Percentiles rank a stretch among this genome's conserved stretches.
phyloP scores from a whole-genome alignment of 2,888 invertebrate species.

The Drosophila ezoana region DNA sequence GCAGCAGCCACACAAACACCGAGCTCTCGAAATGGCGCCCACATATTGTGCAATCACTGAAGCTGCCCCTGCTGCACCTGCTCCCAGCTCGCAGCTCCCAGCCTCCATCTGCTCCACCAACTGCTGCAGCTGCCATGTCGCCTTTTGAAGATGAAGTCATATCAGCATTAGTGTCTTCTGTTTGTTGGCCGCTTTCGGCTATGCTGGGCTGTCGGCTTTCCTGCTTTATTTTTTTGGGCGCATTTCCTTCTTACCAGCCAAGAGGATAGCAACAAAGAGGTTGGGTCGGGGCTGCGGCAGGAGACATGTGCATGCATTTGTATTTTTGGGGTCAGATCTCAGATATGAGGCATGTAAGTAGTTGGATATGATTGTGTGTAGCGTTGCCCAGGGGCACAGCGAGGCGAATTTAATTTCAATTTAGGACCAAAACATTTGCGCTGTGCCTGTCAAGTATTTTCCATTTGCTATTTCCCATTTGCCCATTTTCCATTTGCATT shows the following conservation, averaged over 20 bases:
- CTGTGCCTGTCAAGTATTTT: conserved; percentile 61
- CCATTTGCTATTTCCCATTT: conserved; percentile 51
- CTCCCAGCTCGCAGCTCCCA: conserved; percentile 23
- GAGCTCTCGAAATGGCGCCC: conserved; percentile 38
- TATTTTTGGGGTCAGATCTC: conserved; percentile 57
- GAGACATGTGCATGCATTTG: conserved; percentile 50
- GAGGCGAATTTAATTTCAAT: conserved; percentile 72
- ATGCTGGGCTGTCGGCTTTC: conserved; percentile 16
- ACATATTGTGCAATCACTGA: conserved; percentile 73
- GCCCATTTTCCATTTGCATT: conserved; percentile 66
- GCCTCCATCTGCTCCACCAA: conserved; percentile 25
- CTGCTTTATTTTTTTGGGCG: conserved; percentile 39
- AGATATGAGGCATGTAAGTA: conserved; percentile 57
- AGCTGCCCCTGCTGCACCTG: conserved; percentile 12
- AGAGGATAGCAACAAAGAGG: conserved; percentile 24
- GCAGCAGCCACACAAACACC: conserved; percentile 21
- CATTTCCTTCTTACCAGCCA: conserved; percentile 56
- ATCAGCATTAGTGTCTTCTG: conserved; percentile 76
- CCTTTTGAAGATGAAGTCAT: conserved; percentile 77
- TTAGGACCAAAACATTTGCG: conserved; percentile 70
- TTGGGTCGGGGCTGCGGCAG: not conserved
- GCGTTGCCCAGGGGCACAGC: conserved; percentile 29
- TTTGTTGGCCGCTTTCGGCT: conserved; percentile 55
- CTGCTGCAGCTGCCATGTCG: conserved; percentile 57
- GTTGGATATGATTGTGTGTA: conserved; percentile 42